Evolutionary conservation across 2,888 invertebrate species (phyloP).

Genomic region (Lissonota sp.): DNA sequence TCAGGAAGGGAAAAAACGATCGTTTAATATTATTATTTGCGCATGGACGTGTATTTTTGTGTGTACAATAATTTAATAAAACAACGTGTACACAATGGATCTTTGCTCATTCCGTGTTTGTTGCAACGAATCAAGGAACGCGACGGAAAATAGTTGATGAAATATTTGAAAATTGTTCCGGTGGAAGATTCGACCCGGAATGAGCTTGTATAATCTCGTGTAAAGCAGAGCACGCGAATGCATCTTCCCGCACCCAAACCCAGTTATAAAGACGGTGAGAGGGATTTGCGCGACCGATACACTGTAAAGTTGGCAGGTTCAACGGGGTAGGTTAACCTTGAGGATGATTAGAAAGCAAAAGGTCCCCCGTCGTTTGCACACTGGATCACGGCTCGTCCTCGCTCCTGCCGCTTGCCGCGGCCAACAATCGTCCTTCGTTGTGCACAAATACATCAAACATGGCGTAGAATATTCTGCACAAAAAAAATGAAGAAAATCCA

Average conservation of each 20-base stretch:
- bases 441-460: too few relatives aligned
- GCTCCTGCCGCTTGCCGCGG: constrained; percentile 70
- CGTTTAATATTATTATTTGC: constrained; percentile 39
- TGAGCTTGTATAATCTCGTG: too few relatives aligned
- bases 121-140: too few relatives aligned
- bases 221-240: constrained; percentile 58
- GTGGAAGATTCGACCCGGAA: not conserved
- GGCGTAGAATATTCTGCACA: too few relatives aligned
- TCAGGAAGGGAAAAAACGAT: constrained; percentile 40
- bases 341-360: constrained; percentile 83
- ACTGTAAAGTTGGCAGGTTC: constrained; percentile 74
- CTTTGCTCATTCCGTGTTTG: too few relatives aligned
- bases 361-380: constrained; percentile 77
- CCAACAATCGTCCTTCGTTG: not conserved
- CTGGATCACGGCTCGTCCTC: constrained; percentile 81
- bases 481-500: too few relatives aligned
- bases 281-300: constrained; percentile 45
- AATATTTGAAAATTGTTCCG: too few relatives aligned
- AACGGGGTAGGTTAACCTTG: constrained; percentile 79
- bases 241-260: constrained; percentile 11
- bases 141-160: too few relatives aligned
- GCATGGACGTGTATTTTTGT: constrained; percentile 6
- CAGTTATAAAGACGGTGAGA: constrained; percentile 45
- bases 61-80: not conserved
- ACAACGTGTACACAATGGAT: too few relatives aligned